Evolutionary conservation across 2,888 invertebrate genomes (phyloP), one percentile per base, ranked within the genome.

Genomic region (Drosophila quinaria): DNA sequence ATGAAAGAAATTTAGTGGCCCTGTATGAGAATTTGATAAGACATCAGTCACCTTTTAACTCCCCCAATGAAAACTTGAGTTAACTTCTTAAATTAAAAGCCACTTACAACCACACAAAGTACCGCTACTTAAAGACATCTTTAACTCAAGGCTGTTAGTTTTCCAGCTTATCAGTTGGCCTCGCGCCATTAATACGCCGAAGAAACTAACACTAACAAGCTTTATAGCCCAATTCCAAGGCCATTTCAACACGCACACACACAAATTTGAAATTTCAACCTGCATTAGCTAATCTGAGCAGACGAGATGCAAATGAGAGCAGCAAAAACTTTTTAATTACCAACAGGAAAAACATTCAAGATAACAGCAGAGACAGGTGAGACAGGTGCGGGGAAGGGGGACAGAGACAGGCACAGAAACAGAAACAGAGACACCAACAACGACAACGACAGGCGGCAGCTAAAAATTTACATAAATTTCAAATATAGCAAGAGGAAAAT

Each of bases 281-380:
- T 84, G 80, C 85, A 84, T 81, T 84, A 81, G 87, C 85, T 80
- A 81, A 84, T 75, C 85, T 81, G 44, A 68, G 66, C 71, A 69
- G 70, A 71, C 67, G 46, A 56, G 72, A 54, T 31, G 39, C 42
- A 49, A 66, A 62, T 62, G 61, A 58, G 59, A 67, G 50, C 47
- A 55, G 78, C 69, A 59, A 74, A 87, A 87, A 84, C 87, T 84
- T 84, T 84, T 84, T 84, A 84, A 84, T 84, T 84, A 84, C 78
- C 84, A 87, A 87, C 87, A 82, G 85, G 82, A 84, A 84, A 81
- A 84, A 74, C 85, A 80, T 76, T 85, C 70, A 59, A 84, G 85
- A 84, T 81, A 83, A 77, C 79, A 66, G 55, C 41, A 50, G 35
- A 49, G 47, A 33, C 25, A 17, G 46, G 31, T 22, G n/a, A 49